Base-by-base conservation (phyloP, 2,113 vertebrate species). In the Callospermophilus lateralis region DNA sequence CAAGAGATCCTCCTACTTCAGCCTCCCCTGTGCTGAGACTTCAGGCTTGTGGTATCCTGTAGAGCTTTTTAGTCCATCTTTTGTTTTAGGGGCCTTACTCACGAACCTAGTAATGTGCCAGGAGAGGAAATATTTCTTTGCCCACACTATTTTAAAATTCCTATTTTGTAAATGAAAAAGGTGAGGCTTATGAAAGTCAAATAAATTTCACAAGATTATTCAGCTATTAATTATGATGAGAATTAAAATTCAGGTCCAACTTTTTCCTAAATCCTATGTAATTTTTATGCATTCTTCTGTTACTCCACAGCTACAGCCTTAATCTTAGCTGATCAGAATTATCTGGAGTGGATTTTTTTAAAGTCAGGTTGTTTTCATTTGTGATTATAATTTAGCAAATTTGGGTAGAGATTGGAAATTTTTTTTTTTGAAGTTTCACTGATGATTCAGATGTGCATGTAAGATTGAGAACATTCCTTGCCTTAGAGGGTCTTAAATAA, bases 321-420 rank as follows among this genome's bases (percentile, higher is more conserved):
- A 65, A 86, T 51, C 42, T 53, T 68, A 51, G 42, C 20, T 79
- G 19, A 74, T 53, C 48, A 80, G 17, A 84, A 83, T 87, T 87
- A 70, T 1, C 34, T 53, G 34, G 68, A 26, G 26, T 83, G 9
- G 22, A 28, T 34, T 42, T 42, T 39, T 93, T 37, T n/a, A 4
- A 84, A 42, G 22, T 61, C 17, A 61, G 4, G 3, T 26, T n/a
- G 16, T 32, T 45, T 72, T 70, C 39, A 84, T 84, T 37, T 73
- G 55, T 48, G 22, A 84, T 70, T 87, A 12, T 89, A 80, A 95
- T 58, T 67, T 93, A 73, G 34, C 16, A 84, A 17, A 95, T 28
- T 32, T 84, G 12, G 24, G 34, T 61, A 53, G 1, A 15, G 68
- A 39, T 22, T 53, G 4, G 17, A 61, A 84, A 81, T 51, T 34